Percentiles rank a stretch among this genome's conserved stretches.
Conservation (phyloP, 37 sponge, comb jelly and placozoan genomes). For the Spongilla lacustris region DNA sequence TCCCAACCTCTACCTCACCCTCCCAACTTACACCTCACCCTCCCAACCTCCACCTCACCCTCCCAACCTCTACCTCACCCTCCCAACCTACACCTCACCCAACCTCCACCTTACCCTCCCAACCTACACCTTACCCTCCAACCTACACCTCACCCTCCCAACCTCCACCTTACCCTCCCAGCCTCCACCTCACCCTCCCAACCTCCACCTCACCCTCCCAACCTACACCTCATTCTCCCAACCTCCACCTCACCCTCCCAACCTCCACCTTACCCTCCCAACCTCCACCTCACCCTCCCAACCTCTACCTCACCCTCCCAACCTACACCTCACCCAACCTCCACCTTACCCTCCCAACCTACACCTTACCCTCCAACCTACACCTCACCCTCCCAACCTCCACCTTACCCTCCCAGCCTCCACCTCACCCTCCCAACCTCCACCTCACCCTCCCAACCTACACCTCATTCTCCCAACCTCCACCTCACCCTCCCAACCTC, state of each 20-base stretch:
- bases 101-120: neutral
- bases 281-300: no score
- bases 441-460: neutral
- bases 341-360: conserved; percentile 4
- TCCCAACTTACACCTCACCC: no score
- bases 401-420: neutral
- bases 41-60: no score
- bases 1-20: no score
- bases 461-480: no score
- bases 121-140: neutral
- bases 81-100: no score
- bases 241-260: no score
- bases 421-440: neutral
- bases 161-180: neutral
- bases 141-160: neutral
- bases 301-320: no score
- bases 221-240: neutral
- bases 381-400: neutral
- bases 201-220: neutral
- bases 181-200: neutral
- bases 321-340: no score
- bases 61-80: no score
- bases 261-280: no score
- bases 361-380: neutral
- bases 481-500: no score